A percentile compares a stretch with the other conserved stretches of the same genome.
phyloP scores from a whole-genome alignment of 2,113 vertebrate genomes.

The Pelobates fuscus region DNA sequence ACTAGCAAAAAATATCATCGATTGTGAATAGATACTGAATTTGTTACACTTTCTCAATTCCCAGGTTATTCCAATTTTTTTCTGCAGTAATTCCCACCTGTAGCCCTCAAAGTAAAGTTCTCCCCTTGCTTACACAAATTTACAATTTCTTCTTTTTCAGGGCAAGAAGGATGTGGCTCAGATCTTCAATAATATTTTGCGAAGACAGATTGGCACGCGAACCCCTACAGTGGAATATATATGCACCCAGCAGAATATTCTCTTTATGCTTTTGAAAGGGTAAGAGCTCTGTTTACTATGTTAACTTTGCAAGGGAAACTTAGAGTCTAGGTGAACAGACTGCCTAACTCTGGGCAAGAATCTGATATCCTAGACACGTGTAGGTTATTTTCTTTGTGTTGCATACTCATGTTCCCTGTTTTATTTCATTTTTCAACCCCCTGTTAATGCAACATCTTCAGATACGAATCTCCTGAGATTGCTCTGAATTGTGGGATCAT shows the following conservation, averaged over 20 bases:
- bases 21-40: no score
- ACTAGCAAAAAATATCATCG: no score
- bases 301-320: background rate
- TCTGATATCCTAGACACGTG: no score
- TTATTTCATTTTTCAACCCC: no score
- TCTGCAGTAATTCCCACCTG: no score
- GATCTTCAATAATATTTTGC: constrained; percentile 97
- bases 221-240: constrained; percentile 96
- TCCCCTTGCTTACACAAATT: no score
- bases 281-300: constrained; percentile 62
- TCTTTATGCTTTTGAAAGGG: constrained; percentile 97
- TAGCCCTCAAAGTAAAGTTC: no score
- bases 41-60: no score
- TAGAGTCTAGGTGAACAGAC: background rate
- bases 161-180: constrained; percentile 97
- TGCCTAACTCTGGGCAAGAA: no score
- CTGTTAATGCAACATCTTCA: constrained; percentile 40
- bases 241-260: constrained; percentile 95
- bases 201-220: constrained; percentile 93
- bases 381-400: background rate
- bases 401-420: background rate
- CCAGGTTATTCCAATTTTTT: no score
- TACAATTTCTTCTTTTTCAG: constrained; percentile 64
- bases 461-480: constrained; percentile 84
- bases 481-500: constrained; percentile 85